A percentile compares a stretch with the other conserved stretches of the same genome.
Evolutionary conservation across 1,140 invertebrate genomes (phyloP).

Genomic region (Neelides sp.): DNA sequence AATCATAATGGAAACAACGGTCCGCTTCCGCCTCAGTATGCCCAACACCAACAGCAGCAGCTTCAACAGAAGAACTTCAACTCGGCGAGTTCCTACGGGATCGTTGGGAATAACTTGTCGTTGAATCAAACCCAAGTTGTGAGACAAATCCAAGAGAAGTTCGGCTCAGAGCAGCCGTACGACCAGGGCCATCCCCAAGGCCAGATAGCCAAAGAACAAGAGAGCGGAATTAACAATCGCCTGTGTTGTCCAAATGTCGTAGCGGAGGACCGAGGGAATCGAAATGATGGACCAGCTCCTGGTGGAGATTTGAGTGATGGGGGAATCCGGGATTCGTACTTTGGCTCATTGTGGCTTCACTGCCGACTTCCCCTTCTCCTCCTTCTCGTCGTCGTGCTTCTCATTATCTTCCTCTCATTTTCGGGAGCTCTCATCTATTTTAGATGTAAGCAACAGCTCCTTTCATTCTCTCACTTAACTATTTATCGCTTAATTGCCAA

Average conservation of each 20-base stretch:
- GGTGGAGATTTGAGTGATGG: background rate
- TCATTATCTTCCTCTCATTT: constrained; percentile 19
- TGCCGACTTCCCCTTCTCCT: constrained; percentile 25
- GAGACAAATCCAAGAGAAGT: constrained; percentile 25
- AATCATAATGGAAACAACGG: constrained; percentile 1
- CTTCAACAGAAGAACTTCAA: background rate
- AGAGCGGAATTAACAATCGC: constrained; percentile 3
- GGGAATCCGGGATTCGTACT: background rate
- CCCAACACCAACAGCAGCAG: background rate
- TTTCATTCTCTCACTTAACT: too few relatives aligned
- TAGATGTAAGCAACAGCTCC: too few relatives aligned
- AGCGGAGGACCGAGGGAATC: constrained; percentile 2
- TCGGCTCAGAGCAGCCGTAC: too few relatives aligned
- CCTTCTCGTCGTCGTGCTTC: constrained; percentile 18
- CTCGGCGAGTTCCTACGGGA: background rate
- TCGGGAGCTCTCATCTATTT: constrained; percentile 26
- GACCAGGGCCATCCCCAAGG: background rate
- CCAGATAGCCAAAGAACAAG: background rate
- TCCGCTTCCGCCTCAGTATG: background rate
- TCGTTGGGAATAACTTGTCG: background rate
- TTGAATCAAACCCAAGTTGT: constrained; percentile 5
- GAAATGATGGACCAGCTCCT: background rate
- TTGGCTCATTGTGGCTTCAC: constrained; percentile 13
- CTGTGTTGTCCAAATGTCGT: background rate
- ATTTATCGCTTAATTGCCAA: too few relatives aligned